A percentile compares a stretch with the other conserved stretches of the same genome.
Evolutionary conservation across 2,113 vertebrate genomes (phyloP).

Genomic region (Hydrochoerus hydrochaeris): DNA sequence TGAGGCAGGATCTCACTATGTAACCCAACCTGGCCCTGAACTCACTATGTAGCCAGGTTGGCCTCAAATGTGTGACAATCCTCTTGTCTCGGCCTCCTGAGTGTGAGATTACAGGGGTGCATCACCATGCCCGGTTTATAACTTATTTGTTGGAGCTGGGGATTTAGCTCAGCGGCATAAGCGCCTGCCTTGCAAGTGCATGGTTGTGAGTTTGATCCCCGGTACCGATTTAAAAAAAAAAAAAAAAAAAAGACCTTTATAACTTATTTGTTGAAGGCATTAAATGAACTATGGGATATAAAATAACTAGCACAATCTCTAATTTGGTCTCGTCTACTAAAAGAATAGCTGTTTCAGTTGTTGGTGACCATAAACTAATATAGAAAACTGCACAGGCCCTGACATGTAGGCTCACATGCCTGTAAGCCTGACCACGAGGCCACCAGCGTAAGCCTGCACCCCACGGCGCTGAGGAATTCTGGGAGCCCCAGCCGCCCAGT

Average conservation of each 20-base stretch:
- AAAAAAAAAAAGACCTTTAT: no score
- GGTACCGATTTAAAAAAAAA: no score
- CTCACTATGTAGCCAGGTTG: no score
- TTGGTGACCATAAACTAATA: slow-evolving; percentile 30
- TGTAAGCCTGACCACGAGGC: background rate
- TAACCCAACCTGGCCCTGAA: no score
- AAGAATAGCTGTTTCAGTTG: background rate
- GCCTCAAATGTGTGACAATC: no score
- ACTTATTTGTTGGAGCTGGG: background rate
- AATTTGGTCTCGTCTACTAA: slow-evolving; percentile 9
- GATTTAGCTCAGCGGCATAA: no score
- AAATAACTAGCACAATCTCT: slow-evolving; percentile 34
- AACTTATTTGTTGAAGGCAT: background rate
- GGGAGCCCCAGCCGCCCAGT: slow-evolving; percentile 30
- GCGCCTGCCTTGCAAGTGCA: no score
- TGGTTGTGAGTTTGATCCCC: no score
- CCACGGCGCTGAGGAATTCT: background rate
- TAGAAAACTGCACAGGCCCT: background rate
- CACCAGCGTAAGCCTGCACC: background rate
- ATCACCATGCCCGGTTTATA: background rate
- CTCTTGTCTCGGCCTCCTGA: no score
- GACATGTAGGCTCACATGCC: background rate
- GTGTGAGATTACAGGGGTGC: no score
- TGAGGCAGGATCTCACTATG: no score
- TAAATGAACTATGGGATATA: background rate